Conservation (phyloP, 2,797 vertebrate species). For the Anabacerthia variegaticeps region DNA sequence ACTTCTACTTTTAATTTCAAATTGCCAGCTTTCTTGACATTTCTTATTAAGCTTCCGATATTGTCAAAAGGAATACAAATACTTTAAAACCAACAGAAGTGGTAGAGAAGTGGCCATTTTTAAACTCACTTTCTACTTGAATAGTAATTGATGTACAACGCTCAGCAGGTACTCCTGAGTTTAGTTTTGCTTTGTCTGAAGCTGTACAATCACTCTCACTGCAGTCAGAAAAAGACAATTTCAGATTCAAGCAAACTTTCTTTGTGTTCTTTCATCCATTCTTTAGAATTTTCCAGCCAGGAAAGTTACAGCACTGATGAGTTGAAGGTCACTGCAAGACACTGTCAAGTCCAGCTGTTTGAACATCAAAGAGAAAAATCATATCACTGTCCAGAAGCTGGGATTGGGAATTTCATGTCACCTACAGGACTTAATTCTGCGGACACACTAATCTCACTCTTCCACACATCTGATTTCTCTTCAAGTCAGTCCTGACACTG, state of each 20-base stretch:
- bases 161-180: background rate
- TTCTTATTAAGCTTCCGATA: background rate
- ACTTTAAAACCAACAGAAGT: conserved; percentile 3
- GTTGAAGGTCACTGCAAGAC: background rate
- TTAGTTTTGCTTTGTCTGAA: conserved; percentile 4
- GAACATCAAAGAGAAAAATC: background rate
- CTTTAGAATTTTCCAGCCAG: background rate
- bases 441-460: background rate
- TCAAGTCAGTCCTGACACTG: background rate
- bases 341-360: background rate
- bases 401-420: background rate
- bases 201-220: background rate
- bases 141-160: background rate
- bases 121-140: background rate
- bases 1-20: conserved; percentile 22
- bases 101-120: background rate
- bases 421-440: background rate
- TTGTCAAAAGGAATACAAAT: background rate
- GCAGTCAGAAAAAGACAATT: background rate
- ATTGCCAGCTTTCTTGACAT: background rate
- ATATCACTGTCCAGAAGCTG: background rate
- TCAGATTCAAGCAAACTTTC: background rate
- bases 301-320: background rate
- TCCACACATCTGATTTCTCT: background rate
- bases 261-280: background rate